Conservation (phyloP, 2,888 invertebrate species). For the Myopa tessellatipennis region DNA sequence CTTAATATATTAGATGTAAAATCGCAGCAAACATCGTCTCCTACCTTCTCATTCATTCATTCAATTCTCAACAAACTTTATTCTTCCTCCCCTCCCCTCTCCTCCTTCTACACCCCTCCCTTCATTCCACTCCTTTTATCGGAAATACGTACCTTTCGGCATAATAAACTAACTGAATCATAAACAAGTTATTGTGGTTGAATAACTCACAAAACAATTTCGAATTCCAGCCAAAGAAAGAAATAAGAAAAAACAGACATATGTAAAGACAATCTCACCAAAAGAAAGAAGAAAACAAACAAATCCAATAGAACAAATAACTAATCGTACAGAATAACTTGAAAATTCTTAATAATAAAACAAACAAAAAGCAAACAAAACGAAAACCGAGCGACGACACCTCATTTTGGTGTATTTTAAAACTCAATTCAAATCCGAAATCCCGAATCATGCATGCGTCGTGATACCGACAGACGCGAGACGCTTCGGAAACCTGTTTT, state of each 20-base stretch:
- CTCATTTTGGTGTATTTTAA: too few relatives aligned
- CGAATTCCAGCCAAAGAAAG: constrained; percentile 4
- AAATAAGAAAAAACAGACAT: constrained; percentile 1
- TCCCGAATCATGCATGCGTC: too few relatives aligned
- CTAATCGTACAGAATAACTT: too few relatives aligned
- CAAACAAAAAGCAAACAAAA: neutral
- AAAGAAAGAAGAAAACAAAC: constrained; percentile 15
- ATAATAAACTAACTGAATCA: constrained; percentile 27
- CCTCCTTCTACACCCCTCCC: neutral
- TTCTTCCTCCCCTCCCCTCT: neutral
- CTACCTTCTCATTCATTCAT: too few relatives aligned
- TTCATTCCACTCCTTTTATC: neutral
- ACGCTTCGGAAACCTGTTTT: constrained; percentile 33
- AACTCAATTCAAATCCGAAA: too few relatives aligned
- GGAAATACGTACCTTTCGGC: neutral
- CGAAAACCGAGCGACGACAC: constrained; percentile 2
- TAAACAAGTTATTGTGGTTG: constrained; percentile 31
- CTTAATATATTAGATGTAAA: too few relatives aligned
- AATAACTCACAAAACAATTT: constrained; percentile 17
- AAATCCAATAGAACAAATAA: neutral
- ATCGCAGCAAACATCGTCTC: too few relatives aligned
- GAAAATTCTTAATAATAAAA: too few relatives aligned
- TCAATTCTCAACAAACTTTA: neutral
- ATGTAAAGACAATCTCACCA: neutral
- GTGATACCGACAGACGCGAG: neutral